Evolutionary conservation across 2,888 invertebrate species (phyloP), one percentile per base, ranked within the genome.

Genomic region (Papilio protenor): DNA sequence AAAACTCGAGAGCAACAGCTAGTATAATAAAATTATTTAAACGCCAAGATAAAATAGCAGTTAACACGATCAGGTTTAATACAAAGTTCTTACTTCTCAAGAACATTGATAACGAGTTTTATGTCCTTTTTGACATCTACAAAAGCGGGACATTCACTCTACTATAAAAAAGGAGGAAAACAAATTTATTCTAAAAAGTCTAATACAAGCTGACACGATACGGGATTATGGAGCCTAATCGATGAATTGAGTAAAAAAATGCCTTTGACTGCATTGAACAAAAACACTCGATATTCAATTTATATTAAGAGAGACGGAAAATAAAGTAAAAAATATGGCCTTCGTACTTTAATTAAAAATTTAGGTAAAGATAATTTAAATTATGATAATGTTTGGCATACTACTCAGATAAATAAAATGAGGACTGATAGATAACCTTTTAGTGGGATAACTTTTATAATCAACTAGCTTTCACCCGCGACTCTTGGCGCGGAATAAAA

Each of bases 111-210:
- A 66, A 66, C 66, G n/a, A 66, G 40, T 66, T 27, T 5, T 66
- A 40, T 40, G 66, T 40, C 40, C 66, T 66, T 33, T 66, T 40
- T 66, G 66, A 40, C n/a, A 66, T 40, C 66, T 66, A 66, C 18
- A n/a, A 18, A 64, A 16, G 18, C 8, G 64, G 64, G 18, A 33
- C 33, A 33, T 64, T 33, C 16, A 33, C 64, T 33, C 16, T 0
- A 40, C 14, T n/a, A 40, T 66, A 40, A 66, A 66, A 33, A 18
- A 27, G 14, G 14, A 27, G 40, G 23, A 40, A 66, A 66, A 66
- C 3, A 27, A 6, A 16, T 40, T n/a, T 66, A n/a, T 18, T 3
- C 5, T 16, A 18, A 18, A 64, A 64, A 33, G 1, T 10, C 5
- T 33, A 64, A 18, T 33, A 40, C 40, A 18, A 2, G 33, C 18